phyloP scores from a whole-genome alignment of 2,888 invertebrate genomes.

The Ramazzottius varieornatus region DNA sequence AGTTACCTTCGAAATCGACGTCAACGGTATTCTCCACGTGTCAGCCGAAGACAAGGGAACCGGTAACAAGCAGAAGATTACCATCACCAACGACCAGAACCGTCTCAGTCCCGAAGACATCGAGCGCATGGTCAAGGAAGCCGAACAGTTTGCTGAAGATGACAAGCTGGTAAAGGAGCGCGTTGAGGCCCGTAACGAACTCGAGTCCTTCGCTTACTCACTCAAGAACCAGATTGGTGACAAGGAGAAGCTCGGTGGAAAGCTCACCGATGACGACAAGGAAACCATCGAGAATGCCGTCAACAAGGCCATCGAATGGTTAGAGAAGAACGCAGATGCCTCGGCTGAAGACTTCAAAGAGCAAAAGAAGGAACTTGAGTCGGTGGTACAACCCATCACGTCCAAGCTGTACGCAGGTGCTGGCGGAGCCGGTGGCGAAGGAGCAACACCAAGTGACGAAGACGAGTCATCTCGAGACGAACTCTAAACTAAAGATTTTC shows the following conservation, averaged over 20 bases:
- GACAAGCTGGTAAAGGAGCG: slow-evolving; percentile 86
- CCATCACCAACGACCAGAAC: slow-evolving; percentile 94
- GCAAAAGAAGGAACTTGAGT: slow-evolving; percentile 76
- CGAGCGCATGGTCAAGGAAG: slow-evolving; percentile 94
- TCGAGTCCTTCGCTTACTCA: slow-evolving; percentile 88
- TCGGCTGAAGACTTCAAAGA: slow-evolving; percentile 72
- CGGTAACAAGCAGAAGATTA: slow-evolving; percentile 91
- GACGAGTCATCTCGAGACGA: slow-evolving; percentile 51
- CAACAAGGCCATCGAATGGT: slow-evolving; percentile 87
- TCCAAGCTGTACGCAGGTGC: slow-evolving; percentile 75
- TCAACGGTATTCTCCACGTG: slow-evolving; percentile 54
- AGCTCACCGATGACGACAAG: slow-evolving; percentile 63
- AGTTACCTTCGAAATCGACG: slow-evolving; percentile 77
- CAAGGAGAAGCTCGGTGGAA: slow-evolving; percentile 85
- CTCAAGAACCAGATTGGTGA: slow-evolving; percentile 85
- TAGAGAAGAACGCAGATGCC: slow-evolving; percentile 76
- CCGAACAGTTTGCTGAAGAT: slow-evolving; percentile 93
- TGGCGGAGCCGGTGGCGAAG: slow-evolving; percentile 32
- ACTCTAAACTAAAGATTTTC: slow-evolving; percentile 37
- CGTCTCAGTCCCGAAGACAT: slow-evolving; percentile 89
- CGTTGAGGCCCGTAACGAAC: slow-evolving; percentile 81
- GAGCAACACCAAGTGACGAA: slow-evolving; percentile 35
- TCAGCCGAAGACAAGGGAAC: slow-evolving; percentile 98
- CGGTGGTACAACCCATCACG: slow-evolving; percentile 84
- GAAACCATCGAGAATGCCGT: slow-evolving; percentile 75